phyloP scores from a whole-genome alignment of 2,797 vertebrate genomes.

The Pangasius macronema region DNA sequence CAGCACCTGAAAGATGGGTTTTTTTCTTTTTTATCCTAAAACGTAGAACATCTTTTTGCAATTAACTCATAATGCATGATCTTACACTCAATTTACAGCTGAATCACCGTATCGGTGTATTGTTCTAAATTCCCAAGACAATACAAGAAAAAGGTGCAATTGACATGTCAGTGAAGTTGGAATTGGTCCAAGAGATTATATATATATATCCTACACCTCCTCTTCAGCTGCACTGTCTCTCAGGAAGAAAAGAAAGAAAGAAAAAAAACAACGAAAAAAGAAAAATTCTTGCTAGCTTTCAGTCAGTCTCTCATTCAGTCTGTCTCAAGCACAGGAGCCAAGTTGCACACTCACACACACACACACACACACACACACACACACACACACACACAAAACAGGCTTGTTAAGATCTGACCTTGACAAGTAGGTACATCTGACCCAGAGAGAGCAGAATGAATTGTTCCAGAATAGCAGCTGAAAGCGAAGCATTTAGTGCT shows the following conservation, averaged over 20 bases:
- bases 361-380: not conserved
- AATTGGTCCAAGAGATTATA: conserved; percentile 32
- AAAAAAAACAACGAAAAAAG: not conserved
- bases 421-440: conserved; percentile 37
- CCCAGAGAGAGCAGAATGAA: conserved; percentile 37
- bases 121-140: conserved; percentile 30
- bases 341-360: conserved; percentile 6
- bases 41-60: conserved; percentile 23
- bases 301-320: conserved; percentile 27
- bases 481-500: conserved; percentile 26
- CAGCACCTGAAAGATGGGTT: not conserved
- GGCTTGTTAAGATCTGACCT: conserved; percentile 50
- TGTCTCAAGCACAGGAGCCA: conserved; percentile 10
- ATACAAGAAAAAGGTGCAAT: conserved; percentile 14
- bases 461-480: conserved; percentile 35
- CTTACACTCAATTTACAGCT: conserved; percentile 26
- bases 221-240: conserved; percentile 23
- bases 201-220: conserved; percentile 31
- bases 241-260: not conserved
- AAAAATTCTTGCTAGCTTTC: conserved; percentile 5
- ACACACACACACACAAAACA: conserved; percentile 7
- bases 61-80: conserved; percentile 26
- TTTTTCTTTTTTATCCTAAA: conserved; percentile 8
- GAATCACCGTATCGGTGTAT: conserved; percentile 19
- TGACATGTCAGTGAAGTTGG: not conserved